Base-by-base conservation (phyloP, 1,140 invertebrate genomes). In the Dufourea novaeangliae region DNA sequence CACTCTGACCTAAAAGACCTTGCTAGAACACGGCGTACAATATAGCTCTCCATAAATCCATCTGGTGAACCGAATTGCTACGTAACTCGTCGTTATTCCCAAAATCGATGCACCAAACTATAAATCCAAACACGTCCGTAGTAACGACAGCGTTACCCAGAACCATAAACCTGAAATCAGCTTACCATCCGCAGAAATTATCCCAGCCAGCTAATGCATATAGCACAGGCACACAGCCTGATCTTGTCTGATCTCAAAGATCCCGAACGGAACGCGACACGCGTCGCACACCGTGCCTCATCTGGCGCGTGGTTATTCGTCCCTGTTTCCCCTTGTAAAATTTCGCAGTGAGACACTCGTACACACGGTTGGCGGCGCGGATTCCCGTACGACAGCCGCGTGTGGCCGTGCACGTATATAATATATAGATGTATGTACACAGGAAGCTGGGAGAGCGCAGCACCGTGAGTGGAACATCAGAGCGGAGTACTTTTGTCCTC, bases 401-500 rank as follows among this genome's bases (percentile, higher is more conserved):
- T 22, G 17, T 14, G 7, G 3, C 10, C 54, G 44, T 44, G 54
- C 44, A 44, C 41, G 62, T 79, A n/a, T n/a, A n/a, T n/a, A n/a
- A n/a, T n/a, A n/a, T n/a, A n/a, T n/a, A n/a, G n/a, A n/a, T n/a
- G n/a, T n/a, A n/a, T n/a, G n/a, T n/a, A 63, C 34, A 76, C 72
- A 82, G 82, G 78, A 75, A 84, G 78, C 72, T 69, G 67, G 62
- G 73, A 77, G 44, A 74, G 82, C 80, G 41, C 41, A 44, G 46
- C 46, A 50, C 46, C 20, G 80, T 80, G 76, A 84, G 68, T 80
- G 83, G 80, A 85, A 85, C 78, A 80, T 85, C 83, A 83, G 84
- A 78, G 80, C 69, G 73, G 17, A 83, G 83, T 85, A 86, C 81
- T 75, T 83, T 86, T 86, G 85, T 86, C 84, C 85, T 86, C 74